Evolutionary conservation across 1,140 invertebrate genomes (phyloP), one percentile per base, ranked within the genome.

Genomic region (Thaumatotibia leucotreta): DNA sequence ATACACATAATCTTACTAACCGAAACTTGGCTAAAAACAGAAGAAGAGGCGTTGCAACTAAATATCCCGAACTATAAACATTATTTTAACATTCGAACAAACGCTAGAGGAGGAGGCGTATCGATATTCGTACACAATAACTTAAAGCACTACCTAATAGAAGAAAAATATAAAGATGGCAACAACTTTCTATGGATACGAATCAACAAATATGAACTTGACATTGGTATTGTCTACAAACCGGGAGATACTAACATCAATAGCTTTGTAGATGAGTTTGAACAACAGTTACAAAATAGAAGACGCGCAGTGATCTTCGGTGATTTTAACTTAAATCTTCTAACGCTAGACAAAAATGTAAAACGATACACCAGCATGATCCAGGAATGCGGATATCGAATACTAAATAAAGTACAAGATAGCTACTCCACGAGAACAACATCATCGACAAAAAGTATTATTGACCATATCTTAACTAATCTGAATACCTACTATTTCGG

Each of bases 11-110:
- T 67, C 8, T 11, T 67, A 62, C n/a, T 62, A 9, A 50, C 58
- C 1, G 58, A 67, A 50, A 62, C 58, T 2, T 67, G 65, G 65
- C 45, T 67, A 11, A 67, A 67, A 50, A 35, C 35, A 8, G 64
- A 66, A 9, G 35, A 62, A 39, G 49, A 67, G 8, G 35, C 65
- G 3, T 10, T 29, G n/a, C n/a, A 9, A 17, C 27, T 49, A 4
- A 11, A 49, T 3, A 2, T 66, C 4, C 52, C 33, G 1, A 49
- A 61, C 35, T 66, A 66, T 24, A 61, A 33, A 20, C 65, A 66
- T 24, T 61, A 66, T 23, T 66, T 39, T 17, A 66, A 61, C 14
- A 61, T 23, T 20, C 1, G 32, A 6, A 49, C 31, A 11, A 54
- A 66, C 20, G 22, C 10, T 11, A 66, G 11, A 29, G 65, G 54